phyloP scores from a whole-genome alignment of 2,113 vertebrate genomes.

The Egretta garzetta region DNA sequence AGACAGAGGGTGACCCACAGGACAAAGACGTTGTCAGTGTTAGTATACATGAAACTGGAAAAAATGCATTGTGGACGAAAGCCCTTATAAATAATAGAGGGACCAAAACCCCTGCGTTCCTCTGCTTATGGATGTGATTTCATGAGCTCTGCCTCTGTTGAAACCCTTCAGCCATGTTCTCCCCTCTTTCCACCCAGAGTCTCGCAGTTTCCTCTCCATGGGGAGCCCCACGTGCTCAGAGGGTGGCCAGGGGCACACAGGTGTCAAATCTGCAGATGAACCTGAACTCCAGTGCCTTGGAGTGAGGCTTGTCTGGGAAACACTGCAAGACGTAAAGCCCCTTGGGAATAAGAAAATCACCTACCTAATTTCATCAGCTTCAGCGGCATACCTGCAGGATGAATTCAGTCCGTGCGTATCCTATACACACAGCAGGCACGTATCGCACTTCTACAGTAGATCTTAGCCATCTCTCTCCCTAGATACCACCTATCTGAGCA shows the following conservation, averaged over 20 bases:
- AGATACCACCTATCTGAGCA: background rate
- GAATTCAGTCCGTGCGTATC: background rate
- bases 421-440: background rate
- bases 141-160: background rate
- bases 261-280: background rate
- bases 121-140: background rate
- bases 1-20: background rate
- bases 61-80: background rate
- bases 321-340: background rate
- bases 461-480: background rate
- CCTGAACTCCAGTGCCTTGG: background rate
- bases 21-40: background rate
- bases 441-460: fast-evolving
- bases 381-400: background rate
- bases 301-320: background rate
- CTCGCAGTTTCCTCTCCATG: background rate
- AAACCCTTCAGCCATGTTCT: background rate
- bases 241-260: background rate
- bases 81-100: background rate
- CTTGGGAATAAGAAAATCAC: background rate
- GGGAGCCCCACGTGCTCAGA: background rate
- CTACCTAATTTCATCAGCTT: background rate
- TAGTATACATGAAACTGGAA: background rate
- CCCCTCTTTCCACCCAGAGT: background rate
- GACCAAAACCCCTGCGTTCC: background rate